Conservation (phyloP, 2,888 invertebrate species). For the Melitaea athalia region DNA sequence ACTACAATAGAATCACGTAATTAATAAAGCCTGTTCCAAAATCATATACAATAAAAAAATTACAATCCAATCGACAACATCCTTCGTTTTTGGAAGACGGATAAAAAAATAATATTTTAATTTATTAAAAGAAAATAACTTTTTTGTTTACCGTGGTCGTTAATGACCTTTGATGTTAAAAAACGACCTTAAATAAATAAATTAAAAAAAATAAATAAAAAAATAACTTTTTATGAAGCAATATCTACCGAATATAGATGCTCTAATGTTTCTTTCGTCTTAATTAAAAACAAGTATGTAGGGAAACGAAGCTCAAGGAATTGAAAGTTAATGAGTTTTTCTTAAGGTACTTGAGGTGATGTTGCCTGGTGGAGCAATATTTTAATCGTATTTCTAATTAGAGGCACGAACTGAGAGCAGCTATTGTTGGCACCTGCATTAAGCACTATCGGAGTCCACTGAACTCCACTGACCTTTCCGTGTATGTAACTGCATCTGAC, state of each 20-base stretch:
- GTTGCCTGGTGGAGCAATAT: conserved; percentile 13
- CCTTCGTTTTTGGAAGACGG: too few relatives aligned
- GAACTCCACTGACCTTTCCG: conserved; percentile 59
- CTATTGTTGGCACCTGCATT: conserved; percentile 42
- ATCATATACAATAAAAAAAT: too few relatives aligned
- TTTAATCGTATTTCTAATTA: conserved; percentile 36
- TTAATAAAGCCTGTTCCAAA: neutral
- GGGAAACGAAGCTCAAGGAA: conserved; percentile 17
- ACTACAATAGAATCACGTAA: neutral
- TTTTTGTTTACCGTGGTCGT: too few relatives aligned
- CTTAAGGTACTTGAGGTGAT: conserved; percentile 27
- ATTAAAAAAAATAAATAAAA: too few relatives aligned
- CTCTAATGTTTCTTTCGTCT: neutral
- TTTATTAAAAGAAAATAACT: too few relatives aligned
- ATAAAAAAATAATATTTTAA: too few relatives aligned
- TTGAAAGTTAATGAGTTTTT: conserved; percentile 25
- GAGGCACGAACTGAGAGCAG: conserved; percentile 34
- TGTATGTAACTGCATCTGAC: conserved; percentile 45
- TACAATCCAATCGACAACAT: too few relatives aligned
- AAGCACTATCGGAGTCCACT: conserved; percentile 53
- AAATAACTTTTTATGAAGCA: too few relatives aligned
- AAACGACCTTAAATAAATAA: too few relatives aligned
- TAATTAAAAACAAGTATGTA: conserved; percentile 25
- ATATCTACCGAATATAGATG: neutral
- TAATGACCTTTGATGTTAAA: too few relatives aligned